These are phyloP conservation scores for Pseudomyrmex pallidus DNA, from an alignment of 1,140 invertebrate species.

Conservation along the genomic window DNA sequence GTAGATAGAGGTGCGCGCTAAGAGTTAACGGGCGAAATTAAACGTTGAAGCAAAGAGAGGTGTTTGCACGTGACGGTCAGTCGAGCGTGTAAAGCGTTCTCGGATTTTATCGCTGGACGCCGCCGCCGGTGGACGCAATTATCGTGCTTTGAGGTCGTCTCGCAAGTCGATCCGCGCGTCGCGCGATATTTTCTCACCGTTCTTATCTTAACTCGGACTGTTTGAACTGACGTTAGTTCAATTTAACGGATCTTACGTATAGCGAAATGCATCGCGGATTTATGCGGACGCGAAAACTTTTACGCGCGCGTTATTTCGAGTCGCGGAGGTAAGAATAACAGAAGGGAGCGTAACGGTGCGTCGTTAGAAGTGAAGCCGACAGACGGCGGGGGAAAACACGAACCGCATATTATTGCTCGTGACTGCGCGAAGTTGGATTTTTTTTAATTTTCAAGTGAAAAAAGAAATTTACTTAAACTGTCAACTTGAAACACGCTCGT, in stretches of 20 bases:
- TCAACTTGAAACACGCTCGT: no score
- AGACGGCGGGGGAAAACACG: no score
- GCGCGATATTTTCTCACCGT: conserved; percentile 7
- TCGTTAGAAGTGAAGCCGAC: no score
- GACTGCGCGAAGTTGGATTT: no score
- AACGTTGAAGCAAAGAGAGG: background rate
- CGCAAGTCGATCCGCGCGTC: background rate
- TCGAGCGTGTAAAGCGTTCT: conserved; percentile 14
- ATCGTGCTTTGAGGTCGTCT: conserved; percentile 22
- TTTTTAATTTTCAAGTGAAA: no score
- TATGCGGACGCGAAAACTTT: background rate
- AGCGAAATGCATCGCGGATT: no score
- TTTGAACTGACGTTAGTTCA: conserved; percentile 12
- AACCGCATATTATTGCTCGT: no score
- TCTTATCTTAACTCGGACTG: conserved; percentile 2
- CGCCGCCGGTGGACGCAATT: conserved; percentile 21
- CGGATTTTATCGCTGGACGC: background rate
- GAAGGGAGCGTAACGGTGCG: no score
- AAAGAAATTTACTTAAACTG: no score
- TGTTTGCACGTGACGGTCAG: conserved; percentile 19
- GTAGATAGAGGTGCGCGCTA: background rate
- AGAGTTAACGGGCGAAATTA: conserved; percentile 53
- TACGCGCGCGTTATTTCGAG: background rate
- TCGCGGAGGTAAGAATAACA: no score
- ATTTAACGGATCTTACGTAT: background rate